Percentiles rank a stretch among this genome's conserved stretches.
Evolutionary conservation across 2,888 invertebrate genomes (phyloP).

Genomic region (Harpagoxenus sublaevis): DNA sequence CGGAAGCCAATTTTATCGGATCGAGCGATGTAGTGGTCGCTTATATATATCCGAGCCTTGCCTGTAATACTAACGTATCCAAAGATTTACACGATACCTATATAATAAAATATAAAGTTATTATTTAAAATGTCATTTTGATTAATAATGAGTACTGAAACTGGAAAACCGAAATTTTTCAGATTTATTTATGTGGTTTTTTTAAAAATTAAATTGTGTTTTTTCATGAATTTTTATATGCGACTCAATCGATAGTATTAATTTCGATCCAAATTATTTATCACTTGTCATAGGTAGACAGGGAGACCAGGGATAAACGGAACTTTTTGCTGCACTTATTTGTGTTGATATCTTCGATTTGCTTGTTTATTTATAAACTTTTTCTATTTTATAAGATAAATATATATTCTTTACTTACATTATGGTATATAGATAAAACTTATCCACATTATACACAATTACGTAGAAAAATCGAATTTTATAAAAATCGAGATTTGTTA

Average conservation of each 20-base stretch:
- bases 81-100: not conserved
- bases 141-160: not conserved
- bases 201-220: not conserved
- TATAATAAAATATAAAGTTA: not conserved
- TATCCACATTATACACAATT: too few relatives aligned
- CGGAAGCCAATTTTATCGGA: slow-evolving; percentile 36
- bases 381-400: too few relatives aligned
- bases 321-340: too few relatives aligned
- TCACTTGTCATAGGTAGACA: too few relatives aligned
- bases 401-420: too few relatives aligned
- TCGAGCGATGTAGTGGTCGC: not conserved
- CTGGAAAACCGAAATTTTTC: not conserved
- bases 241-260: not conserved
- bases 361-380: too few relatives aligned
- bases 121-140: not conserved
- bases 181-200: not conserved
- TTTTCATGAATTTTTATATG: not conserved
- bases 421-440: too few relatives aligned
- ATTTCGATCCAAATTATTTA: not conserved
- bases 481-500: too few relatives aligned
- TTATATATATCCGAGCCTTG: not conserved
- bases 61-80: too few relatives aligned
- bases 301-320: too few relatives aligned
- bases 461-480: too few relatives aligned
- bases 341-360: too few relatives aligned